Percentiles rank a stretch among this genome's conserved stretches.
phyloP scores from a whole-genome alignment of 2,113 vertebrate species.

The Neogobius melanostomus region DNA sequence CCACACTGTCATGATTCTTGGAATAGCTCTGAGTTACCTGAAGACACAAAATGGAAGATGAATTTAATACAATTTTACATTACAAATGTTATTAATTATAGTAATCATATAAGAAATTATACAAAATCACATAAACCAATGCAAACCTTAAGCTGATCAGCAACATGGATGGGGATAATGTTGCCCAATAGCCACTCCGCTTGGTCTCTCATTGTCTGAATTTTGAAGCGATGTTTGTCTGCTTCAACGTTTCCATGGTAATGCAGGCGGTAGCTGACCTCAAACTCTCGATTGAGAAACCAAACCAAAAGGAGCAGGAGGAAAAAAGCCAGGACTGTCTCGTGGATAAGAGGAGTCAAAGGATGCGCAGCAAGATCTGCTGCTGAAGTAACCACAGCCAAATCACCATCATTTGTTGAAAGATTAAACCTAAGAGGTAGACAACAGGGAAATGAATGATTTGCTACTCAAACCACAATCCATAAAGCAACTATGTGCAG shows the following conservation, averaged over 20 bases:
- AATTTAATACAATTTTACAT: background rate
- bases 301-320: conserved; percentile 93
- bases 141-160: conserved; percentile 89
- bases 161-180: conserved; percentile 97
- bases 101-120: background rate
- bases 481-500: background rate
- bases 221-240: conserved; percentile 93
- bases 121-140: background rate
- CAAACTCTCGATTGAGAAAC: conserved; percentile 97
- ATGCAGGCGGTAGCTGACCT: conserved; percentile 97
- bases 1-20: conserved; percentile 94
- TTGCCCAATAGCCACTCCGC: conserved; percentile 96
- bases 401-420: conserved; percentile 36
- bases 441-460: background rate
- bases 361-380: conserved; percentile 16
- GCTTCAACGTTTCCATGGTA: conserved; percentile 97
- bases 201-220: conserved; percentile 96
- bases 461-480: background rate
- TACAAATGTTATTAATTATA: background rate
- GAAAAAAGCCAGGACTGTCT: conserved; percentile 86
- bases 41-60: conserved; percentile 13
- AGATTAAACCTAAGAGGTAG: conserved; percentile 50
- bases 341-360: conserved; percentile 80
- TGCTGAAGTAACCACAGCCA: conserved; percentile 8
- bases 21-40: conserved; percentile 96